These are phyloP conservation scores for Keiferia lycopersicella DNA, from an alignment of 2,888 invertebrate genomes.

Conservation along the genomic window DNA sequence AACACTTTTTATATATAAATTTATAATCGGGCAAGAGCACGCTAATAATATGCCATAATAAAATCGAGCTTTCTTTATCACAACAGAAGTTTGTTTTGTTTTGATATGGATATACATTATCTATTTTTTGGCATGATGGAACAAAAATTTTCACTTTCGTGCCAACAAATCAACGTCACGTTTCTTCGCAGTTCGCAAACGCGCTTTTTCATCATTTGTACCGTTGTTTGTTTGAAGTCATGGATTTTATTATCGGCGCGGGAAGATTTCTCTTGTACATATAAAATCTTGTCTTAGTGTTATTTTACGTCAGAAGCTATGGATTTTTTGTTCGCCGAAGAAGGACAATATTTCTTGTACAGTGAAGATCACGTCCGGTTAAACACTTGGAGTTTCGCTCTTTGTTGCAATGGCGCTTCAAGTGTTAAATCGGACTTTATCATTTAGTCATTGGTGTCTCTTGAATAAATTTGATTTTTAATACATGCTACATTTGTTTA, in stretches of 20 bases:
- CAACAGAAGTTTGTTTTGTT: not conserved
- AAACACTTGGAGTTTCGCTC: too few species aligned
- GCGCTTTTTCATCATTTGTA: not conserved
- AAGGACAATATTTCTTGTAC: not conserved
- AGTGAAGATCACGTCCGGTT: too few species aligned
- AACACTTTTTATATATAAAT: too few species aligned
- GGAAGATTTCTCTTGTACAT: not conserved
- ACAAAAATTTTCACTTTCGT: constrained; percentile 6
- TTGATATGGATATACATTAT: not conserved
- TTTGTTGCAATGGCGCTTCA: too few species aligned
- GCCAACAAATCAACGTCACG: constrained; percentile 8
- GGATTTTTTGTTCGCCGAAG: constrained; percentile 4
- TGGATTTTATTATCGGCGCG: constrained; percentile 4
- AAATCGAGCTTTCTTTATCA: not conserved
- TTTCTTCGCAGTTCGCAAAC: not conserved
- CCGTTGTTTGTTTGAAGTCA: not conserved
- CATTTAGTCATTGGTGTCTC: too few species aligned
- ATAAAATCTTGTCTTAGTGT: too few species aligned
- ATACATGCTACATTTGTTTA: not conserved
- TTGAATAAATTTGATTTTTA: too few species aligned
- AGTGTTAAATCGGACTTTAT: too few species aligned
- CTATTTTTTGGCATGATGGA: not conserved
- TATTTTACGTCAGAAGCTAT: too few species aligned
- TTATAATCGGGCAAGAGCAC: not conserved
- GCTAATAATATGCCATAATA: not conserved